These are phyloP conservation scores for Pristionchus maxplancki DNA, from an alignment of 2,888 invertebrate species.

Conservation along the genomic window DNA sequence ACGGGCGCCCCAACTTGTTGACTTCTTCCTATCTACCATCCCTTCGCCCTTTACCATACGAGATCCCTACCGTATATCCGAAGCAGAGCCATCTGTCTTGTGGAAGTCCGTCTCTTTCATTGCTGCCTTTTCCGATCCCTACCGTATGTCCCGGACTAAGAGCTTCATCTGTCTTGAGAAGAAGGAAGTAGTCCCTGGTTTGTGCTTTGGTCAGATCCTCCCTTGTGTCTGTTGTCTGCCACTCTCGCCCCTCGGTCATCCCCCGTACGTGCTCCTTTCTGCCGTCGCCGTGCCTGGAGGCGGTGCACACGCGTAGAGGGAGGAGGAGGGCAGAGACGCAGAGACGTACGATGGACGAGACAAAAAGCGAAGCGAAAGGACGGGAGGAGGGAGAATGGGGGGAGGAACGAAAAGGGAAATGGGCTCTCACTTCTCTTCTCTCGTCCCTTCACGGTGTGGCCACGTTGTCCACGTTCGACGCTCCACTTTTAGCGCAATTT, in stretches of 20 bases:
- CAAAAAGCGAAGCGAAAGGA: neutral
- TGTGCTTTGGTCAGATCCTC: neutral
- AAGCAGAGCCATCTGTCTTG: too few relatives aligned
- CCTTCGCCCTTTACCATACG: neutral
- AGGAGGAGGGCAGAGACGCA: neutral
- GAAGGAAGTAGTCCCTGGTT: neutral
- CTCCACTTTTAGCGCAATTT: neutral
- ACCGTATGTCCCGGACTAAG: neutral
- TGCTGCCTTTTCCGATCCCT: too few relatives aligned
- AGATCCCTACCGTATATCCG: neutral
- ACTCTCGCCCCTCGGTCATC: neutral
- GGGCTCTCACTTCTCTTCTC: neutral
- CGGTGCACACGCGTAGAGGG: neutral
- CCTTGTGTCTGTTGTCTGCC: neutral
- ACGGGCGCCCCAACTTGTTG: neutral
- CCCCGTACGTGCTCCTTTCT: neutral
- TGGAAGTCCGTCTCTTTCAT: too few relatives aligned
- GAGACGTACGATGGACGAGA: neutral
- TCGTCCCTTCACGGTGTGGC: neutral
- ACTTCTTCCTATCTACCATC: neutral
- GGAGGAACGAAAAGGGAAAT: neutral
- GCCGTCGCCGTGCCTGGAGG: conserved; percentile 9
- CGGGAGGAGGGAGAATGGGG: neutral
- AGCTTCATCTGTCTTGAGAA: neutral
- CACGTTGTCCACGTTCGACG: conserved; percentile 19